These are phyloP conservation scores for Thalassarche chlororhynchos DNA, from an alignment of 2,113 vertebrate genomes.

Conservation along the genomic window DNA sequence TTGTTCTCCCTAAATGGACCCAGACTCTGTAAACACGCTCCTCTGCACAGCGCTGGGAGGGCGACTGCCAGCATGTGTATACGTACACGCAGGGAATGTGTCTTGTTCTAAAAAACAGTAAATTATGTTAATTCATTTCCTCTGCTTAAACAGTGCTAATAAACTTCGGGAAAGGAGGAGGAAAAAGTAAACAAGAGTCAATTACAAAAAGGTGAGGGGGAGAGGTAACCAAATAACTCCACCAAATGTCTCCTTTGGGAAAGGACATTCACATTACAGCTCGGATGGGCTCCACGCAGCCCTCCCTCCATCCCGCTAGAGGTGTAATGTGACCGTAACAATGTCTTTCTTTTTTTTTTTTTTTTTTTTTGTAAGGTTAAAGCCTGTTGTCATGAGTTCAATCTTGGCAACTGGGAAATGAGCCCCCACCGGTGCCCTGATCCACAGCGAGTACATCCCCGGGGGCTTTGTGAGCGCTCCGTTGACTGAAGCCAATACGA, in stretches of 20 bases:
- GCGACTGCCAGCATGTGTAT: not conserved
- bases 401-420: not conserved
- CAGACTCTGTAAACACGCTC: conserved; percentile 73
- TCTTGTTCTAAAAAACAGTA: conserved; percentile 80
- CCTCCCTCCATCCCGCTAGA: not conserved
- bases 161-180: conserved; percentile 73
- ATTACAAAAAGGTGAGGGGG: conserved; percentile 48
- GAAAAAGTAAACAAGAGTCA: conserved; percentile 67
- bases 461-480: not conserved
- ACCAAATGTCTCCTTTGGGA: conserved; percentile 30
- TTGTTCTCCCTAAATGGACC: conserved; percentile 78
- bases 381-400: not conserved
- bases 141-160: conserved; percentile 79
- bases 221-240: conserved; percentile 36
- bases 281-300: not conserved
- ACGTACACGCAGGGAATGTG: conserved; percentile 30
- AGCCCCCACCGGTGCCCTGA: not conserved
- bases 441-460: not conserved
- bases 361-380: not conserved
- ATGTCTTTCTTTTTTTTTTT: not conserved
- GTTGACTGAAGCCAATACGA: not conserved
- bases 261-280: not conserved
- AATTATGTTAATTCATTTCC: conserved; percentile 91
- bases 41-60: not conserved
- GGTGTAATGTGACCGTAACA: not conserved